phyloP scores from a whole-genome alignment of 2,113 vertebrate genomes.

The Passerina amoena region DNA sequence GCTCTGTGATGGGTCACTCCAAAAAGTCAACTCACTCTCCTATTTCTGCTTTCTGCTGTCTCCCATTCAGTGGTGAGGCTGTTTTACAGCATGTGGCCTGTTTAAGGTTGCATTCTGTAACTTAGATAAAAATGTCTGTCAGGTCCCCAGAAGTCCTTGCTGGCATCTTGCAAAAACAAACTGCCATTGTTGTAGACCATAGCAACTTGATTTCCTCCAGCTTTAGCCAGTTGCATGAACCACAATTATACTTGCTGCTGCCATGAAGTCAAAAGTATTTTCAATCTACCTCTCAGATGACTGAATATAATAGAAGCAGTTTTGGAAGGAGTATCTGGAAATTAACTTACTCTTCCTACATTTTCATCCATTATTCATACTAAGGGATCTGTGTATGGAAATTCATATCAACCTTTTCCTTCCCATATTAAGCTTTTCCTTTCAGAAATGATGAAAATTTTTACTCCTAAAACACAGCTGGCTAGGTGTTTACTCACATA shows the following conservation, averaged over 20 bases:
- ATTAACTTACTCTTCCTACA: neutral
- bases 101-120: constrained; percentile 21
- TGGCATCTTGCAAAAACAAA: constrained; percentile 56
- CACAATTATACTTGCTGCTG: constrained; percentile 68
- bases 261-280: constrained; percentile 60
- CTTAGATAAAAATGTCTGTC: constrained; percentile 26
- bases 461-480: neutral
- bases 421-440: neutral
- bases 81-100: constrained; percentile 30
- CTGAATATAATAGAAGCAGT: neutral
- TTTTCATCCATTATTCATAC: constrained; percentile 15
- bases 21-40: neutral
- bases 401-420: neutral
- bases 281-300: constrained; percentile 50
- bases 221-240: constrained; percentile 58
- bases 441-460: neutral
- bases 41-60: constrained; percentile 4
- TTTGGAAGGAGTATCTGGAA: constrained; percentile 4
- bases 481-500: neutral
- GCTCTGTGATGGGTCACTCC: neutral
- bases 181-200: constrained; percentile 52
- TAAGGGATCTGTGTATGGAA: neutral
- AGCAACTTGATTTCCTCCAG: constrained; percentile 61
- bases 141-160: constrained; percentile 14
- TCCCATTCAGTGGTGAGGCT: neutral